Evolutionary conservation across 2,888 invertebrate species (phyloP), one percentile per base, ranked within the genome.

Genomic region (Drosophila nr. fundita): DNA sequence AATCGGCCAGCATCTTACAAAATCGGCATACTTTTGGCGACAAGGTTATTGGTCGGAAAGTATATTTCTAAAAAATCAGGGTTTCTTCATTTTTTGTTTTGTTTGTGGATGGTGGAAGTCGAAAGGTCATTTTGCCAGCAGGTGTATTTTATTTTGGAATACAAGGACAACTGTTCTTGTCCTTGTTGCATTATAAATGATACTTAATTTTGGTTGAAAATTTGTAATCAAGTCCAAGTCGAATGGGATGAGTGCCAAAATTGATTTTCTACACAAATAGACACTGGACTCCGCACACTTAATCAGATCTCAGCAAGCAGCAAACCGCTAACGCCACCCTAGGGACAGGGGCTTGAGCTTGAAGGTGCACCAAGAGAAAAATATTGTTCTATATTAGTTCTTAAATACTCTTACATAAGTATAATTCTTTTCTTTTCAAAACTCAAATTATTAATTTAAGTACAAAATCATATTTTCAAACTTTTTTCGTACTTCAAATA

Each of bases 181-280:
- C 45, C 34, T 54, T 36, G 18, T 11, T 36, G 24, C 24, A 53
- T 18, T 36, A 24, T 18, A 11, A 54, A 54, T 54, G 10, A 21
- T 53, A 21, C 15, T 4, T 34, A 34, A 53, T 53, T 15, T 15
- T 24, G 24, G 24, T 24, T 32, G 32, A 21, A 53, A 21, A 34
- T 32, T 13, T 34, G 8, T 54, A 24, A 54, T 54, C 53, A 36
- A 24, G 18, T 36, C 34, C 32, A n/a, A 24, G n/a, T 27, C 13
- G 38, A 54, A 55, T 68, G 55, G 24, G 63, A 34, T 68, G 68
- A 50, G 27, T 30, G 6, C 58, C 32, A 42, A 62, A 76, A 76
- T 76, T 76, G 76, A 76, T 76, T 76, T 78, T 78, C 59, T 68
- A 48, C 68, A 64, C 78, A 76, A 78, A 78, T 74, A 76, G 79